Conservation (phyloP, 2,113 vertebrate species). For the Rhipidura dahli region DNA sequence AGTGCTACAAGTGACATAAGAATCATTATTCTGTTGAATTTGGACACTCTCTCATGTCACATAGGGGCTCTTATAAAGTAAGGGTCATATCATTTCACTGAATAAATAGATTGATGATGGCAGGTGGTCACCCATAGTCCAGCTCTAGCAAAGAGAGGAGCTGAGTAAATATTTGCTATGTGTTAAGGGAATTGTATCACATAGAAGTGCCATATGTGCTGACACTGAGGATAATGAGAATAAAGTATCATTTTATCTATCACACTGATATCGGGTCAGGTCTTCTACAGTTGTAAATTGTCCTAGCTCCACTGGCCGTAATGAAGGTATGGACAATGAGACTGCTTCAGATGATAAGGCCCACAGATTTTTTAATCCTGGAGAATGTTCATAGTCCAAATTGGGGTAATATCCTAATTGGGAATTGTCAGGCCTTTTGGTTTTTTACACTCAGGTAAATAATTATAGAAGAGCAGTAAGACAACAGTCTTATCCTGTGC, state of each 20-base stretch:
- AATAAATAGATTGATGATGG: not conserved
- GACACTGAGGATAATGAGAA: not conserved
- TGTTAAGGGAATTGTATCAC: not conserved
- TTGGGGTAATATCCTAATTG: not conserved
- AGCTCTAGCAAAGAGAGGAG: not conserved
- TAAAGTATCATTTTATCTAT: not conserved
- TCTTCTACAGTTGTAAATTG: not conserved
- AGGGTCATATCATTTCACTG: not conserved
- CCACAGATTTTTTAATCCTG: not conserved
- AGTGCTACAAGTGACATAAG: not conserved
- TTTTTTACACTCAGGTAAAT: not conserved
- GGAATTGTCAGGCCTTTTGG: not conserved
- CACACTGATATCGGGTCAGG: not conserved
- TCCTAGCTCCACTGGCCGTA: not conserved
- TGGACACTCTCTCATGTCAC: not conserved
- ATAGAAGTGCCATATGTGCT: not conserved
- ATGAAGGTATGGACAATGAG: not conserved
- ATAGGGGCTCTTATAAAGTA: not conserved
- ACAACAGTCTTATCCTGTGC: not conserved
- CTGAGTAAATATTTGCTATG: not conserved
- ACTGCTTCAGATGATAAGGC: not conserved
- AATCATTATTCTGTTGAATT: not conserved
- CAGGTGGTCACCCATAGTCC: not conserved
- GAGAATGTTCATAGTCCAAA: not conserved
- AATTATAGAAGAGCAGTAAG: not conserved